These are phyloP conservation scores for Zaprionus gabonicus DNA, from an alignment of 1,140 invertebrate genomes.

Conservation along the genomic window DNA sequence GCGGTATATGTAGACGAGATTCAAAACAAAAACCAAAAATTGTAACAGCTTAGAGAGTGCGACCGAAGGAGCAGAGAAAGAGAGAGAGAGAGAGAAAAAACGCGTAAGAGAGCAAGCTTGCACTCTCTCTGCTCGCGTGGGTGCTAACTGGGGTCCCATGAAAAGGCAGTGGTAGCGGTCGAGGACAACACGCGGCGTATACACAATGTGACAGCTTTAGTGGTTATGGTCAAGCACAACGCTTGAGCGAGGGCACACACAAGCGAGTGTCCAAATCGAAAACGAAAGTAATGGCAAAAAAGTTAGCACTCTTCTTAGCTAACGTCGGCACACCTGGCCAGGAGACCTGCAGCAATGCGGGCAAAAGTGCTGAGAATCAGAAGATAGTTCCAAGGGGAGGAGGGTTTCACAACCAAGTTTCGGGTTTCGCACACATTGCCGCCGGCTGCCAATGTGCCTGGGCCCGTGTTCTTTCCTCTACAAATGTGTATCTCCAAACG, in stretches of 20 bases:
- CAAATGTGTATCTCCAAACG: neutral
- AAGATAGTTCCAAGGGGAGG: conserved; percentile 17
- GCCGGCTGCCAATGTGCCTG: neutral
- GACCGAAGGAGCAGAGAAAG: conserved; percentile 26
- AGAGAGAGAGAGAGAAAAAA: neutral
- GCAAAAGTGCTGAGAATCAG: conserved; percentile 45
- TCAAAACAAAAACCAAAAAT: conserved; percentile 72
- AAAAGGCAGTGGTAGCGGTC: conserved; percentile 42
- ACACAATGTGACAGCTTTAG: conserved; percentile 81
- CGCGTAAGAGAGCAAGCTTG: conserved; percentile 23
- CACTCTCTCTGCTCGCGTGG: conserved; percentile 41
- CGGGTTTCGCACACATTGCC: conserved; percentile 49
- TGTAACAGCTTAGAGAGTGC: conserved; percentile 59
- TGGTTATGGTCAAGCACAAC: conserved; percentile 80
- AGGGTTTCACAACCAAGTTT: conserved; percentile 2
- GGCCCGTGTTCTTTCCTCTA: neutral
- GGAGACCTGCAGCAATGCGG: neutral
- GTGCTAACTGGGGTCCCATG: conserved; percentile 27
- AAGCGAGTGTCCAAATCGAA: conserved; percentile 38
- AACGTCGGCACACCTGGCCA: conserved; percentile 13
- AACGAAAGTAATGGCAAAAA: conserved; percentile 72
- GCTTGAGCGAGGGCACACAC: conserved; percentile 75
- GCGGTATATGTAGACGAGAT: conserved; percentile 50
- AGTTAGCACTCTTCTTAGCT: conserved; percentile 5
- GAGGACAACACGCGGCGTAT: conserved; percentile 79